Evolutionary conservation across 1,140 invertebrate genomes (phyloP).

Genomic region (Drosophila lini): DNA sequence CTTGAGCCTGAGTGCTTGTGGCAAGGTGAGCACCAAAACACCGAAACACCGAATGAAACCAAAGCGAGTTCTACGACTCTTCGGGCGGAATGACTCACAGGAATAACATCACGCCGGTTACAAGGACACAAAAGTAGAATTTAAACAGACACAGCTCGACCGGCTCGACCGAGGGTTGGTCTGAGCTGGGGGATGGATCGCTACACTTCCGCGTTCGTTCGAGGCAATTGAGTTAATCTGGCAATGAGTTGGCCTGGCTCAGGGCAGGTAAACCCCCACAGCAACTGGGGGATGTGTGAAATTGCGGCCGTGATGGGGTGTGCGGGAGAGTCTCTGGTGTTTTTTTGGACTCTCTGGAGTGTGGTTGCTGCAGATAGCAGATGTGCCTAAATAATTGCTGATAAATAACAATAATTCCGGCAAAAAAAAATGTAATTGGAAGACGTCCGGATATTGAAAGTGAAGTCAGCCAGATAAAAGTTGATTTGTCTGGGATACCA

Average conservation of each 20-base stretch:
- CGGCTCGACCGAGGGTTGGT: slow-evolving; percentile 9
- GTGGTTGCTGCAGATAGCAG: slow-evolving; percentile 56
- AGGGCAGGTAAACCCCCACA: slow-evolving; percentile 55
- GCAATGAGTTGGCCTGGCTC: slow-evolving; percentile 62
- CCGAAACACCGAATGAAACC: slow-evolving; percentile 22
- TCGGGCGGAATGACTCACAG: slow-evolving; percentile 39
- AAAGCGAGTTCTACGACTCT: slow-evolving; percentile 26
- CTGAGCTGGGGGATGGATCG: slow-evolving; percentile 52
- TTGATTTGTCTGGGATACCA: slow-evolving; percentile 25
- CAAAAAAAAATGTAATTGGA: slow-evolving; percentile 36
- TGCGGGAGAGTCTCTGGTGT: background rate
- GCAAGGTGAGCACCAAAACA: slow-evolving; percentile 52
- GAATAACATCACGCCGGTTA: slow-evolving; percentile 15
- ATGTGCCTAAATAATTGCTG: slow-evolving; percentile 61
- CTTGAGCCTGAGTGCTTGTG: slow-evolving; percentile 19
- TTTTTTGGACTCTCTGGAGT: slow-evolving; percentile 38
- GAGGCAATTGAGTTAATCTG: slow-evolving; percentile 77
- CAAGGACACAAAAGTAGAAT: slow-evolving; percentile 70
- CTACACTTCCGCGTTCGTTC: slow-evolving; percentile 63
- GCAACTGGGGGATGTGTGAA: slow-evolving; percentile 71
- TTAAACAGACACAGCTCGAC: slow-evolving; percentile 70
- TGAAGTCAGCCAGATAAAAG: slow-evolving; percentile 37
- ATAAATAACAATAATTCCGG: slow-evolving; percentile 57
- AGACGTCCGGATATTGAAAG: slow-evolving; percentile 37
- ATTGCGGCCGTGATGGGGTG: slow-evolving; percentile 21